Percentiles rank a stretch among this genome's conserved stretches.
Evolutionary conservation across 2,888 invertebrate species (phyloP).

Genomic region (Syrista parreyssii): DNA sequence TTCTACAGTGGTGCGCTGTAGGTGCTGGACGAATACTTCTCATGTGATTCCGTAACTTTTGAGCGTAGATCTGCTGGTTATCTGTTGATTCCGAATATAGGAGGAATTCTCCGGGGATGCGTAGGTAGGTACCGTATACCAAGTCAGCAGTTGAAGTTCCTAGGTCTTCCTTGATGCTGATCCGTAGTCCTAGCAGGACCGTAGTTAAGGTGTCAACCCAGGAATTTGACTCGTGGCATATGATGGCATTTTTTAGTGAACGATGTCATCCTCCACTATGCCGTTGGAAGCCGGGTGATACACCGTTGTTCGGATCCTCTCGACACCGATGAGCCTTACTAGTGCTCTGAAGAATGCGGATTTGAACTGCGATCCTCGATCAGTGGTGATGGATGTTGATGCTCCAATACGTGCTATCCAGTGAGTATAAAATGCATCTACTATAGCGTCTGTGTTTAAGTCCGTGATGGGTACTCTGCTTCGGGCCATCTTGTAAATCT

Average conservation of each 20-base stretch:
- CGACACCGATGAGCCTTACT: too few relatives aligned
- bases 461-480: slow-evolving; percentile 34
- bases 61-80: slow-evolving; percentile 12
- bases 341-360: too few relatives aligned
- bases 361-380: slow-evolving; percentile 45
- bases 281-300: too few relatives aligned
- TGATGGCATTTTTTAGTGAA: too few relatives aligned
- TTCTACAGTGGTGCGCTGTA: slow-evolving; percentile 19
- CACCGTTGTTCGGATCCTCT: too few relatives aligned
- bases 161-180: slow-evolving; percentile 25
- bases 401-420: slow-evolving; percentile 38
- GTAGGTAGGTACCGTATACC: slow-evolving; percentile 29
- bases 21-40: slow-evolving; percentile 13
- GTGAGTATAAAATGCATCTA: too few relatives aligned
- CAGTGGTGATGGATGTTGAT: slow-evolving; percentile 42
- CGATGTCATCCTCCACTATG: too few relatives aligned
- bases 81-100: slow-evolving; percentile 4
- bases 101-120: slow-evolving; percentile 30
- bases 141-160: slow-evolving; percentile 29
- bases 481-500: slow-evolving; percentile 44
- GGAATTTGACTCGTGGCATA: too few relatives aligned
- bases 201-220: too few relatives aligned
- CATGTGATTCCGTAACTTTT: slow-evolving; percentile 19
- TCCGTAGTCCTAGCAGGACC: slow-evolving; percentile 31
- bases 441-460: slow-evolving; percentile 23